Evolutionary conservation across 2,113 vertebrate species (phyloP), one percentile per base, ranked within the genome.

Genomic region (Dasypus novemcinctus): DNA sequence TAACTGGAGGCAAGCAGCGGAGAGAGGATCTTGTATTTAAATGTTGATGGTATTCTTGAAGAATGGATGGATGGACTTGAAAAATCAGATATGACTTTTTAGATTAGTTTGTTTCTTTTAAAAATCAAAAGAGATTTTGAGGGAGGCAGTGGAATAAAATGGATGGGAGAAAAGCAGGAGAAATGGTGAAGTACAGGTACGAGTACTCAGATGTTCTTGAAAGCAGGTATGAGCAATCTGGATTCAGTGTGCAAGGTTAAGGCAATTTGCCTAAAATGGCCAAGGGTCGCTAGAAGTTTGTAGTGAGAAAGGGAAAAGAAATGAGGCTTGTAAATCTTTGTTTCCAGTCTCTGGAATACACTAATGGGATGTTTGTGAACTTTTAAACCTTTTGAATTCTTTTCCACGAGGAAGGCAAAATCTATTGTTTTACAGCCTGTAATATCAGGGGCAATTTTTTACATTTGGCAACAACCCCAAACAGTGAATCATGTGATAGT

Each of bases 311-410:
- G 33, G 36, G 49, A 64, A 69, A 25, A 59, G 59, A 72, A 87
- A 52, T 3, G 8, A 91, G 72, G 5, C 13, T 12, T 81, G 9
- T 15, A 1, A 61, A 29, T 68, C n/a, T 93, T 89, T 95, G 38
- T 92, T 86, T 91, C 25, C 10, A 72, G 88, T 61, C 64, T 66
- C n/a, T 85, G 66, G 85, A 90, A 76, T 84, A 68, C 33, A 52
- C 57, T 76, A 20, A 72, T 64, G 64, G 15, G 61, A 18, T 87
- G 8, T 54, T 36, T 76, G 86, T 80, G 68, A 93, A 54, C 84
- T 97, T 87, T 81, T 92, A 90, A 96, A 54, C 83, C n/a, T 86
- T 75, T 83, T 61, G 69, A 91, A 49, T 88, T 94, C 52, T 80
- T 9, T 93, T 93, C 36, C 61, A 76, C 64, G 61, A 86, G 59